These are phyloP conservation scores for Stegophylla sp. DNA, from an alignment of 2,888 invertebrate species.

Conservation along the genomic window DNA sequence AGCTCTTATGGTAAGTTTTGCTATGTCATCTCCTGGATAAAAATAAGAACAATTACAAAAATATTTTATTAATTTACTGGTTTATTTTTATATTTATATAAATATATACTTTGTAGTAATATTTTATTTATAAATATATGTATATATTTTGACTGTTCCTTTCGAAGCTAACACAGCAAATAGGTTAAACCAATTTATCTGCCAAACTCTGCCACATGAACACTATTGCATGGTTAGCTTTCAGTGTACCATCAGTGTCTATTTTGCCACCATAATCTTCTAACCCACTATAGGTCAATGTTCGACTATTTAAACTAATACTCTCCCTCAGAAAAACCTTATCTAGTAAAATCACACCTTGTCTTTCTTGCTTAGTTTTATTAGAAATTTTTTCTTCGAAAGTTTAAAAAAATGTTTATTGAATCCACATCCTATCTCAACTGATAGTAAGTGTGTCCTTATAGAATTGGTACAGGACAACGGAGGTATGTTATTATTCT, in stretches of 20 bases:
- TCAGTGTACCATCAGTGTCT: not conserved
- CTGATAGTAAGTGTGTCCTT: not conserved
- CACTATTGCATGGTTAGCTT: constrained; percentile 11
- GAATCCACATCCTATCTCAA: constrained; percentile 2
- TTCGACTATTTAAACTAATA: not conserved
- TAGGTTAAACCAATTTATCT: constrained; percentile 5
- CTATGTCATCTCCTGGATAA: not conserved
- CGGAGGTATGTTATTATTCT: not conserved
- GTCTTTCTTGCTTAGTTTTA: not conserved
- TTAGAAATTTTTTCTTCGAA: not conserved
- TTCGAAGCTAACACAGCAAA: constrained; percentile 10
- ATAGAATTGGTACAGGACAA: not conserved
- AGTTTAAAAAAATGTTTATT: constrained; percentile 8
- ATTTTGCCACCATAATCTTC: not conserved
- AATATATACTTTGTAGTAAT: too few species aligned
- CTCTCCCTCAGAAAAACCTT: not conserved
- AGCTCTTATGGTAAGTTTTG: not conserved
- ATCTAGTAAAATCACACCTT: not conserved
- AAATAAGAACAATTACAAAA: not conserved
- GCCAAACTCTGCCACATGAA: constrained; percentile 8
- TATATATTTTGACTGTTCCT: not conserved
- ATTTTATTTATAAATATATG: too few species aligned
- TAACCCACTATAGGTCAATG: not conserved
- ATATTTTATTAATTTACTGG: too few species aligned
- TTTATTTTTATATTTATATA: too few species aligned